phyloP scores from a whole-genome alignment of 2,113 vertebrate genomes.

The Rhizomys pruinosus region DNA sequence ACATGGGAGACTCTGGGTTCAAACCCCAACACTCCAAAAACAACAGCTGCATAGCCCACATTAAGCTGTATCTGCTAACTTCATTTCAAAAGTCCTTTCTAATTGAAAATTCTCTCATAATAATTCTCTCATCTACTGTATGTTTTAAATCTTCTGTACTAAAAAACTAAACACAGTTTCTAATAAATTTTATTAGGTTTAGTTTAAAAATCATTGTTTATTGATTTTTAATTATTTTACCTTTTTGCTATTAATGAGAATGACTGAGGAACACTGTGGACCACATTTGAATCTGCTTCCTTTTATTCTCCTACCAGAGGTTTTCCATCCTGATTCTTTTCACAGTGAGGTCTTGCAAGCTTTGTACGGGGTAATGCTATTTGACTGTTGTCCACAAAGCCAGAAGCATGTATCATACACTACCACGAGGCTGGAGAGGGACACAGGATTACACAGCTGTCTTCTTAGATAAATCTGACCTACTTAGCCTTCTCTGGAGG shows the following conservation, averaged over 20 bases:
- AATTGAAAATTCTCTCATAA: conserved; percentile 5
- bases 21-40: background rate
- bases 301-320: background rate
- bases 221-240: background rate
- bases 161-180: background rate
- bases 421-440: conserved; percentile 47
- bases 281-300: background rate
- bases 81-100: conserved; percentile 44
- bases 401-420: conserved; percentile 55
- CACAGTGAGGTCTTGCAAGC: background rate
- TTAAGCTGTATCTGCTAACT: background rate
- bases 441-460: conserved; percentile 77
- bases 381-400: conserved; percentile 58
- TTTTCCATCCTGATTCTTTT: conserved; percentile 48
- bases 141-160: conserved; percentile 21
- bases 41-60: background rate
- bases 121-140: background rate
- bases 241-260: conserved; percentile 26
- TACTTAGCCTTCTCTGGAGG: conserved; percentile 65
- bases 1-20: too few relatives aligned
- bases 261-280: background rate
- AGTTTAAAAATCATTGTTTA: conserved; percentile 10
- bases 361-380: conserved; percentile 41
- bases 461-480: conserved; percentile 82
- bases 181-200: conserved; percentile 10